A percentile compares a stretch with the other conserved stretches of the same genome.
Conservation (phyloP, 2,888 invertebrate genomes). For the Tetragnatha montana region DNA sequence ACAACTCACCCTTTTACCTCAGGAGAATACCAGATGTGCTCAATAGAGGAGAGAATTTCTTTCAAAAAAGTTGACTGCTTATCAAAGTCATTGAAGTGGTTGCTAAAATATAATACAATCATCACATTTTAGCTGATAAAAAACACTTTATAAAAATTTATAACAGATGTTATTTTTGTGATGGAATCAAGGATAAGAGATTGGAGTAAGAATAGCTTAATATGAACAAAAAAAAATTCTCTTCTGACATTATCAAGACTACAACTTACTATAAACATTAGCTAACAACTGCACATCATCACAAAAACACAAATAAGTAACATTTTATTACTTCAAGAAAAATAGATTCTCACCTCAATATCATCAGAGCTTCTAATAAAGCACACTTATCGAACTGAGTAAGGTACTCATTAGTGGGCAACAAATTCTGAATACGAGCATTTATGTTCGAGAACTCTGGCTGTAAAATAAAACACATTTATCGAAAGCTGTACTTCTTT, state of each 20-base stretch:
- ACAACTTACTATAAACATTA: no score
- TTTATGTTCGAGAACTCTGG: conserved; percentile 91
- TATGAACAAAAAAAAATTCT: no score
- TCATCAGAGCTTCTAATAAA: conserved; percentile 79
- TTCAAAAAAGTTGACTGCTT: conserved; percentile 82
- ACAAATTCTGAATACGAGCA: conserved; percentile 84
- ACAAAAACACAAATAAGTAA: no score
- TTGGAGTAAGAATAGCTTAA: no score
- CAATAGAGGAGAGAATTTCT: conserved; percentile 82
- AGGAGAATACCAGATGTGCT: conserved; percentile 75
- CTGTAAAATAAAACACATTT: conserved; percentile 68
- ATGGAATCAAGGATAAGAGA: no score
- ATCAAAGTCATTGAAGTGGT: conserved; percentile 86
- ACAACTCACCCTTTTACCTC: conserved; percentile 75
- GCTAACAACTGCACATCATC: no score
- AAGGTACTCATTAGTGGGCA: conserved; percentile 82
- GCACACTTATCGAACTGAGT: conserved; percentile 90
- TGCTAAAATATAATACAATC: conserved; percentile 77
- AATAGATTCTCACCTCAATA: conserved; percentile 74
- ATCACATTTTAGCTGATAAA: not conserved
- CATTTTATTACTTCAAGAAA: no score
- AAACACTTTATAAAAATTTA: no score
- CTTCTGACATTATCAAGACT: no score
- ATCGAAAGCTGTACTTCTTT: not conserved
- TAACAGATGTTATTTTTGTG: no score